Evolutionary conservation across 2,888 invertebrate genomes (phyloP), one percentile per base, ranked within the genome.

Genomic region (Hipparchia semele): DNA sequence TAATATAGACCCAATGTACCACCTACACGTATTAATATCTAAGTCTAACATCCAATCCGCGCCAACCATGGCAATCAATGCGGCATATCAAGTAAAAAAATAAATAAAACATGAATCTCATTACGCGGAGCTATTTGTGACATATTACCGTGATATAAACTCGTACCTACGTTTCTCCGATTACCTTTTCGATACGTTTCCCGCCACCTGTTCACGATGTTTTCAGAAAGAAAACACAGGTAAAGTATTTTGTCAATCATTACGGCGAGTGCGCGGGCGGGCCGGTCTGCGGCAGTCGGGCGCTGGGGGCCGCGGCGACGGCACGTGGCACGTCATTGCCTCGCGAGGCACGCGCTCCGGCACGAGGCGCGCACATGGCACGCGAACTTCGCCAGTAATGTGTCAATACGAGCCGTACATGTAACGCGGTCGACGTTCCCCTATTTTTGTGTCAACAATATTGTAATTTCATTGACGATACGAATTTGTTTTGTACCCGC

Each of bases 211-310:
- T 87, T 87, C 85, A 83, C 77, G 78, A 58, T 62, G 67, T 77
- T 75, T 75, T 80, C 79, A 79, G 71, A 81, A 88, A 87, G 85
- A 87, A 90, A 89, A 88, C 84, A 87, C 87, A 90, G 89, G 90
- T 91, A 84, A 89, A 88, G 86, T 89, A 88, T 88, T 90, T 87
- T 90, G 87, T 91, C 87, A 92, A 92, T 91, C 89, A 92, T 91
- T 90, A 89, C 80, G 81, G 79, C 72, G 78, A 77, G 77, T 79
- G 81, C 78, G 82, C 77, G 80, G 77, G 77, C 71, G 77, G 78
- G 78, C 75, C 78, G 75, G 72, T 75, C 71, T 74, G 78, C 80
- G 82, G 74, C 73, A 77, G 81, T 80, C 76, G 80, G 75, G 80
- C 78, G 79, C 79, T 76, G 78, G 78, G 78, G 76, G 77, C 79